phyloP scores from a whole-genome alignment of 2,113 vertebrate genomes.

The Apteryx owenii region DNA sequence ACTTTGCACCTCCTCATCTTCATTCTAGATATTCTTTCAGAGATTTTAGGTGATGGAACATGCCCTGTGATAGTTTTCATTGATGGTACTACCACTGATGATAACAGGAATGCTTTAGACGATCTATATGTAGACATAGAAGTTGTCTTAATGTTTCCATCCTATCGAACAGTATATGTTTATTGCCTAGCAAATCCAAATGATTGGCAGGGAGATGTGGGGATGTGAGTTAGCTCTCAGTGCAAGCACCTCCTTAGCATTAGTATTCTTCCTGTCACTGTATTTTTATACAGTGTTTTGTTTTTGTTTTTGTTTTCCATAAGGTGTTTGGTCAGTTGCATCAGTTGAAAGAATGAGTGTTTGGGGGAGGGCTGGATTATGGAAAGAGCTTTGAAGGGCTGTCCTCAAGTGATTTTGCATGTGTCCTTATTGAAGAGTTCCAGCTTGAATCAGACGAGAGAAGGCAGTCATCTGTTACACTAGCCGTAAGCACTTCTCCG shows the following conservation, averaged over 20 bases:
- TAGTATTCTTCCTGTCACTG: neutral
- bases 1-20: neutral
- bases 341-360: neutral
- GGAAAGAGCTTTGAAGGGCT: neutral
- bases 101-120: neutral
- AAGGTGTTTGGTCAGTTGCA: neutral
- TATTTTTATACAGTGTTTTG: neutral
- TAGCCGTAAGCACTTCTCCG: neutral
- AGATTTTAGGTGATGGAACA: neutral
- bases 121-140: neutral
- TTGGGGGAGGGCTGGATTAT: accelerated
- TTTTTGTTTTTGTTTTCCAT: neutral
- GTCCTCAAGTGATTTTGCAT: neutral
- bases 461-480: neutral
- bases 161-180: neutral
- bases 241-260: neutral
- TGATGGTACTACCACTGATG: neutral
- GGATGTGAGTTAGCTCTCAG: neutral
- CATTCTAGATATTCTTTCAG: neutral
- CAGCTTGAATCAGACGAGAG: neutral
- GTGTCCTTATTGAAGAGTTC: neutral
- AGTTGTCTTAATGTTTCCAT: neutral
- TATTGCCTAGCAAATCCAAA: neutral
- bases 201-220: neutral
- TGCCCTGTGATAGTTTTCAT: neutral